Conservation (phyloP, 2,888 invertebrate species). For the Baronia brevicornis region DNA sequence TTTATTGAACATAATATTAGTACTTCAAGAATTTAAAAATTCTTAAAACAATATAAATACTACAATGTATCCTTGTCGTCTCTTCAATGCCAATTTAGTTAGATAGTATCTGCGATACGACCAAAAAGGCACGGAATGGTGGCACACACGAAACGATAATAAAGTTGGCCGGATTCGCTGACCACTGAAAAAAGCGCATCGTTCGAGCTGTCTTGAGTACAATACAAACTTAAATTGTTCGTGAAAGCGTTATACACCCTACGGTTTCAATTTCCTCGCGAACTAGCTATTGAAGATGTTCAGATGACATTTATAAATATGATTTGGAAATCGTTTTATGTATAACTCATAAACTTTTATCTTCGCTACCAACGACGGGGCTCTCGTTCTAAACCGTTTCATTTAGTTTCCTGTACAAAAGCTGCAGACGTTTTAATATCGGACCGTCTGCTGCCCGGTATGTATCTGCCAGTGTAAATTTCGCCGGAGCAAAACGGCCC, state of each 20-base stretch:
- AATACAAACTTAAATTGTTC: conserved; percentile 72
- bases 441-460: conserved; percentile 48
- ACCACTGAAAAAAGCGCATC: conserved; percentile 60
- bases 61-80: no score
- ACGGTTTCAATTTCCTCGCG: conserved; percentile 71
- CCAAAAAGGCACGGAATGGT: conserved; percentile 33
- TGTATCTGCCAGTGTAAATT: conserved; percentile 65
- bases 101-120: conserved; percentile 43
- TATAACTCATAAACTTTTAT: conserved; percentile 74
- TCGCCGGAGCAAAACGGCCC: conserved; percentile 52
- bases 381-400: conserved; percentile 51
- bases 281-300: conserved; percentile 68
- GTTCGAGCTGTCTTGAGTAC: conserved; percentile 49
- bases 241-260: conserved; percentile 67
- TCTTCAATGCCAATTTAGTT: conserved; percentile 34
- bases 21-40: no score
- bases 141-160: conserved; percentile 48
- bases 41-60: no score
- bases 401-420: conserved; percentile 66
- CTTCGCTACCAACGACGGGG: conserved; percentile 46
- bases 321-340: conserved; percentile 75
- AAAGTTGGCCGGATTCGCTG: conserved; percentile 55
- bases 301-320: conserved; percentile 68
- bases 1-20: no score
- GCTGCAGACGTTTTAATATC: conserved; percentile 70